Conservation (phyloP, 2,113 vertebrate species). For the Gasterosteus nipponicus region DNA sequence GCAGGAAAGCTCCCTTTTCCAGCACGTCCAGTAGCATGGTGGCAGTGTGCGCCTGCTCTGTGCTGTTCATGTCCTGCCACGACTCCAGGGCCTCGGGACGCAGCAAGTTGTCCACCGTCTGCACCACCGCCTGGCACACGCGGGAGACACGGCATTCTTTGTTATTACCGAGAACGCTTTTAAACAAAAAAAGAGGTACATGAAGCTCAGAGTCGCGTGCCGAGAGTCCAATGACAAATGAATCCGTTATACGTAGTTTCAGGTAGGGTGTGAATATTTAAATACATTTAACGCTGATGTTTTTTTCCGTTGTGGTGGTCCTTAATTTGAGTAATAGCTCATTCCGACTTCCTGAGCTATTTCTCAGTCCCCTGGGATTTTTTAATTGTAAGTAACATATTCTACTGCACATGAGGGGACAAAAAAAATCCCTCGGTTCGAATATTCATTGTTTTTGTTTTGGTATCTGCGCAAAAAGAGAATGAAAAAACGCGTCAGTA, state of each 20-base stretch:
- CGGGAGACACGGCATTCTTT: background rate
- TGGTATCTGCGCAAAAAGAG: no score
- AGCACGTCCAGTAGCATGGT: slow-evolving; percentile 93
- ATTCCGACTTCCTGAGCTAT: background rate
- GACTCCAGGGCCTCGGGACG: slow-evolving; percentile 88
- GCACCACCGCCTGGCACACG: slow-evolving; percentile 87
- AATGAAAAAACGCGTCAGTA: background rate
- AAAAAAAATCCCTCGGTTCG: slow-evolving; percentile 2
- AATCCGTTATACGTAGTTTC: background rate
- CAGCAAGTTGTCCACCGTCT: slow-evolving; percentile 91
- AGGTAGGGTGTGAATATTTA: background rate
- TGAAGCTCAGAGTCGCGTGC: background rate
- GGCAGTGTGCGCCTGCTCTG: slow-evolving; percentile 92
- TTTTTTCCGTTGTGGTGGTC: background rate
- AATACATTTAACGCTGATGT: background rate
- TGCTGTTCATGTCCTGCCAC: slow-evolving; percentile 94
- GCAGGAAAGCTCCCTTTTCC: slow-evolving; percentile 92
- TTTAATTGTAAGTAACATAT: background rate
- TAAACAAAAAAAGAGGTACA: background rate
- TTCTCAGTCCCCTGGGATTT: background rate
- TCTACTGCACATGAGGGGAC: slow-evolving; percentile 9
- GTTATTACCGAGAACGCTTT: background rate
- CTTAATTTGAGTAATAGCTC: background rate
- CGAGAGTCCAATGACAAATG: background rate
- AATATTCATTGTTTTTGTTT: background rate